Conservation (phyloP, 1,140 invertebrate genomes). For the Manduca sexta region DNA sequence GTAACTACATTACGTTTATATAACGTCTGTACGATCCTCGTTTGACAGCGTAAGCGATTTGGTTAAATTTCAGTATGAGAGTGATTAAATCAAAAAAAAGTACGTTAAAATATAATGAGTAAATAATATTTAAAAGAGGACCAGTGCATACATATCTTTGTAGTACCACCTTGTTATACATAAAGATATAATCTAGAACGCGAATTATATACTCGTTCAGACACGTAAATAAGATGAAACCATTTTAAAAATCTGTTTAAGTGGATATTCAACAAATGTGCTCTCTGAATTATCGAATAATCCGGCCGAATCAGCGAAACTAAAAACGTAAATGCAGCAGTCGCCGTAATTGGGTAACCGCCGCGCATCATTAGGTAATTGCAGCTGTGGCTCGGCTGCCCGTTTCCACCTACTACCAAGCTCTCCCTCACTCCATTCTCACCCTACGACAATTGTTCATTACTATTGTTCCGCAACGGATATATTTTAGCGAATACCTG, state of each 20-base stretch:
- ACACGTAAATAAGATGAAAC: background rate
- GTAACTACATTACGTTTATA: too few relatives aligned
- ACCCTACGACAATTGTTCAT: background rate
- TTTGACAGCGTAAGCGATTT: too few relatives aligned
- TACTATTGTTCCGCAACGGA: background rate
- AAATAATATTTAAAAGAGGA: too few relatives aligned
- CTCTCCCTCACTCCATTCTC: constrained; percentile 3
- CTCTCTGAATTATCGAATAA: constrained; percentile 22
- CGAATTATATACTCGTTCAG: too few relatives aligned
- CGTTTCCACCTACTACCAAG: constrained; percentile 10
- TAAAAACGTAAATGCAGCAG: constrained; percentile 52
- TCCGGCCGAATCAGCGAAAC: constrained; percentile 34
- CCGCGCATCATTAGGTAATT: constrained; percentile 63
- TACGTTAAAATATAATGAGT: too few relatives aligned
- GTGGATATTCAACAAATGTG: constrained; percentile 13
- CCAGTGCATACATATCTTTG: too few relatives aligned
- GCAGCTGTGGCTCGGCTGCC: constrained; percentile 36
- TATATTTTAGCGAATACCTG: too few relatives aligned
- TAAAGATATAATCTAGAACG: too few relatives aligned
- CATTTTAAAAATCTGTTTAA: background rate
- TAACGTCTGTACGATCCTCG: too few relatives aligned
- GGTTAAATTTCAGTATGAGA: too few relatives aligned
- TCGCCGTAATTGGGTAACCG: constrained; percentile 55
- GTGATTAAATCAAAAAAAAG: too few relatives aligned
- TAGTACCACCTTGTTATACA: too few relatives aligned